phyloP scores from a whole-genome alignment of 2,113 vertebrate species.

The Pithys albifrons region DNA sequence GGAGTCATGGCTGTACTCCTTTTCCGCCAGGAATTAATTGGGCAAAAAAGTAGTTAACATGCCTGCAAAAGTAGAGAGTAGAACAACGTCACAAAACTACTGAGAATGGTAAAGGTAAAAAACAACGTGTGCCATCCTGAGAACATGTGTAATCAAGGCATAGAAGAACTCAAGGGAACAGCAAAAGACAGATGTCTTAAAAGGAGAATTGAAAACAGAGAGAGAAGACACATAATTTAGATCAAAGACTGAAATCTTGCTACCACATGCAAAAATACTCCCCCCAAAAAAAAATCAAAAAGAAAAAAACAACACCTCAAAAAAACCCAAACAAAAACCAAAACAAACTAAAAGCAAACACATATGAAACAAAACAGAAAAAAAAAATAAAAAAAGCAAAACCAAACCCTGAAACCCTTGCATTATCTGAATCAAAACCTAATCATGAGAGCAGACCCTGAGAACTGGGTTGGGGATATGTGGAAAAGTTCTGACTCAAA shows the following conservation, averaged over 20 bases:
- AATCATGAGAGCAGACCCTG: background rate
- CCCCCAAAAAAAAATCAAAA: no score
- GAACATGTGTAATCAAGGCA: background rate
- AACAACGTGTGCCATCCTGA: background rate
- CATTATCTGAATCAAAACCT: background rate
- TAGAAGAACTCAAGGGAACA: background rate
- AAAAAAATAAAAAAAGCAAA: no score
- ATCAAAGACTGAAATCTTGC: background rate
- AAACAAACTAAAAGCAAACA: no score
- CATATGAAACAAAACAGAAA: no score
- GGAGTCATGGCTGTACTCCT: background rate
- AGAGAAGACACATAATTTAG: background rate
- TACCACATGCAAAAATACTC: no score
- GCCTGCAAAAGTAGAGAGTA: background rate
- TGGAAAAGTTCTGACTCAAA: background rate
- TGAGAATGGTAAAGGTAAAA: background rate
- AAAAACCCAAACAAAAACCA: no score
- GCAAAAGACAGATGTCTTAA: background rate
- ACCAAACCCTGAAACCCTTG: accelerated
- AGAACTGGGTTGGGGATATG: background rate
- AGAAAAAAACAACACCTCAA: no score
- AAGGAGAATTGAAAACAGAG: background rate
- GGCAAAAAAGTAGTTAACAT: background rate
- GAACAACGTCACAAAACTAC: background rate
- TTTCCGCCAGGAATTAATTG: background rate